phyloP scores from a whole-genome alignment of 1,140 invertebrate genomes.

The Ips nitidus region DNA sequence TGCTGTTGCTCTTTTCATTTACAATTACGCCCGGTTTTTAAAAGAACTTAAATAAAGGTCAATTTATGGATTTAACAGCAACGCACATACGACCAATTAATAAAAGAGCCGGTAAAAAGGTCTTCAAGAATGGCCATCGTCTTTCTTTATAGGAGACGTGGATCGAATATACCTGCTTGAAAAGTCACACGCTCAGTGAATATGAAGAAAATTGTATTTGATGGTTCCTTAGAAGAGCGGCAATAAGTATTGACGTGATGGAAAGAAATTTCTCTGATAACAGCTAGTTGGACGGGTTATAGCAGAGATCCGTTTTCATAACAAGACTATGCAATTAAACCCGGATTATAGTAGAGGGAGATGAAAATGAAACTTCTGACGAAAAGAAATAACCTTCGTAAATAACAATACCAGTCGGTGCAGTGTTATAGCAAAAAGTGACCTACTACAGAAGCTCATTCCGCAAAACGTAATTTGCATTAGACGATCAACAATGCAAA shows the following conservation, averaged over 20 bases:
- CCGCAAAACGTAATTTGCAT: constrained; percentile 7
- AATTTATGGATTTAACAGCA: too few relatives aligned
- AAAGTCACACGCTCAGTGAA: constrained; percentile 9
- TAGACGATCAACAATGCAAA: constrained; percentile 13
- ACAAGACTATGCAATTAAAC: neutral
- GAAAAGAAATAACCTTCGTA: constrained; percentile 1
- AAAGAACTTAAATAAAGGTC: neutral
- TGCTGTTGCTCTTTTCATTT: neutral
- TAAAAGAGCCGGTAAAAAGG: too few relatives aligned
- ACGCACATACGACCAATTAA: too few relatives aligned
- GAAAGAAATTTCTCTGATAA: constrained; percentile 23
- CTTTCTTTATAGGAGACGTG: too few relatives aligned
- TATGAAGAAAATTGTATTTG: constrained; percentile 6
- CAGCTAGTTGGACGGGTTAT: neutral
- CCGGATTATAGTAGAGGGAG: neutral
- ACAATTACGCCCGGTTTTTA: neutral
- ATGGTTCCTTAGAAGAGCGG: neutral
- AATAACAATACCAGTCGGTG: neutral
- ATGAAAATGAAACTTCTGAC: neutral
- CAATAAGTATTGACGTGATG: constrained; percentile 17
- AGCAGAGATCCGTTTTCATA: neutral
- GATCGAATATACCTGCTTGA: neutral
- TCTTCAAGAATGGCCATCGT: too few relatives aligned
- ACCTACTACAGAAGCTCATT: constrained; percentile 13
- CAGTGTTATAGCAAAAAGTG: constrained; percentile 15